Conservation (phyloP, 2,888 invertebrate genomes). For the Agrotis puta region DNA sequence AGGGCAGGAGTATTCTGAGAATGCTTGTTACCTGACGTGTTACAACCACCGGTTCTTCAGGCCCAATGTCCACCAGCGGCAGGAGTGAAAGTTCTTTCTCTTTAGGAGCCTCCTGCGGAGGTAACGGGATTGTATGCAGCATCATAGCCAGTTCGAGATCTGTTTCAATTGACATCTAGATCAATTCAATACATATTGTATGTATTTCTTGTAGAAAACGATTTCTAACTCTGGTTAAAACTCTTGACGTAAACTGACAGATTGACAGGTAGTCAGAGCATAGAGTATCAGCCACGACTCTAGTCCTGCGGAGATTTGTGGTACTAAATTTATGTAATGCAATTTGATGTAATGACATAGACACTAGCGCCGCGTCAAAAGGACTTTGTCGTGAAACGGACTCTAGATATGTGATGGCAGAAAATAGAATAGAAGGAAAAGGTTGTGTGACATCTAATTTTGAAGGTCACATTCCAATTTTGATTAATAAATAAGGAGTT, state of each 20-base stretch:
- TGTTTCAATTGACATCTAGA: not conserved
- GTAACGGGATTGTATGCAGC: constrained; percentile 72
- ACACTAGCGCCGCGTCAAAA: no score
- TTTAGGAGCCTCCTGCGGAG: constrained; percentile 60
- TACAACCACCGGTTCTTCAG: constrained; percentile 26
- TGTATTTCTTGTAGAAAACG: not conserved
- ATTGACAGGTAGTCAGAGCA: not conserved
- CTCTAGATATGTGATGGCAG: no score
- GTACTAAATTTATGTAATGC: no score
- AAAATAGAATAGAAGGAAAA: no score
- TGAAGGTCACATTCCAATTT: no score
- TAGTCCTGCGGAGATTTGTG: no score
- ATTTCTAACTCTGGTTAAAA: not conserved
- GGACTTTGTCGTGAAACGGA: no score
- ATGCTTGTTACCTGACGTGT: constrained; percentile 30
- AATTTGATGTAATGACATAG: no score
- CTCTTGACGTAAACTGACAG: constrained; percentile 29
- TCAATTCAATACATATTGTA: constrained; percentile 18
- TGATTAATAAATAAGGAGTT: no score
- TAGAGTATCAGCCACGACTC: not conserved
- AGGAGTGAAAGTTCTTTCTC: constrained; percentile 43
- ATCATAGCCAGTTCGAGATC: constrained; percentile 41
- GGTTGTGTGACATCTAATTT: no score
- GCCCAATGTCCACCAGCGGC: constrained; percentile 34
- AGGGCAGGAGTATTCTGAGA: no score